phyloP scores from a whole-genome alignment of 1,140 invertebrate genomes.

The Penaeus vannamei region DNA sequence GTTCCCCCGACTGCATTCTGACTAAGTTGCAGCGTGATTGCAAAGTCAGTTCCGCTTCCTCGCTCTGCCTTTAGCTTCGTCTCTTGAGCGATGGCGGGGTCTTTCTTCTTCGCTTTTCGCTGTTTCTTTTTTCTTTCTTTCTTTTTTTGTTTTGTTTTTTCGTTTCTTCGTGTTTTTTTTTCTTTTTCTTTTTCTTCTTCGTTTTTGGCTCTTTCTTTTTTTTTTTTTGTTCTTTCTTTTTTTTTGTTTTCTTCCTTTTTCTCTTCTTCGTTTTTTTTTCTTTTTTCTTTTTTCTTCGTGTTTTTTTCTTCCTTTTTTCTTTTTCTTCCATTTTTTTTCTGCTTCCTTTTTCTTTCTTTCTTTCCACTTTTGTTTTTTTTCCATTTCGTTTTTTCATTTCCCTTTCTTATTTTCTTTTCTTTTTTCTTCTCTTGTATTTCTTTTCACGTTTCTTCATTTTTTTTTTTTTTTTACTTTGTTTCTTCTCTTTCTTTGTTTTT shows the following conservation, averaged over 20 bases:
- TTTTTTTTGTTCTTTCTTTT: no score
- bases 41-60: background rate
- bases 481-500: no score
- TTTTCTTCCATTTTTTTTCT: no score
- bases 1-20: background rate
- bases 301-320: background rate
- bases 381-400: background rate
- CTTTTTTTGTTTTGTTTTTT: no score
- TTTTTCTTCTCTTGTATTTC: background rate
- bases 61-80: conserved; percentile 10
- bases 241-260: no score
- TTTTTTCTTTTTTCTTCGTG: no score
- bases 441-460: background rate
- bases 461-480: background rate
- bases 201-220: no score
- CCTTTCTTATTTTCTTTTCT: background rate
- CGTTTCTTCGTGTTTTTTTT: no score
- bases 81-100: background rate
- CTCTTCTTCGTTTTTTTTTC: no score
- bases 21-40: background rate
- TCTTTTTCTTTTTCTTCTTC: no score
- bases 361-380: background rate
- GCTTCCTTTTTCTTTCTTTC: no score
- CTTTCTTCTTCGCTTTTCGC: background rate
- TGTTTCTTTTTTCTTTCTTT: conserved; percentile 33